Conservation (phyloP, 92 coral and sea anemone species). For the Palythoa grandis region DNA sequence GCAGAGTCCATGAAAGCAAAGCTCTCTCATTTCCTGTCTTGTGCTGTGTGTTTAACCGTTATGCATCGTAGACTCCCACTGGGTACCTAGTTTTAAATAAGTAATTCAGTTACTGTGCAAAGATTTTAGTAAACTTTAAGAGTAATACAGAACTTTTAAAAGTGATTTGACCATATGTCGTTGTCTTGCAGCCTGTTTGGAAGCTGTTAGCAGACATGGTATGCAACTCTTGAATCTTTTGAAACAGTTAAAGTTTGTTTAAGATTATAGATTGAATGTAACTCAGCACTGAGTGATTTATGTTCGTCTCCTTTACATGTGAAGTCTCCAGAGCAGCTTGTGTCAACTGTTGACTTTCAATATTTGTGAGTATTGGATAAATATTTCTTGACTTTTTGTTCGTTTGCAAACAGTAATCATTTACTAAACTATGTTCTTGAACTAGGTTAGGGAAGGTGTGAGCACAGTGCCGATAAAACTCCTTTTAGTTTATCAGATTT, state of each 20-base stretch:
- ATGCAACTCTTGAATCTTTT: neutral
- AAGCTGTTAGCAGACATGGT: conserved; percentile 97
- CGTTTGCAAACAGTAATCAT: too few relatives aligned
- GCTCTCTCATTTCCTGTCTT: too few relatives aligned
- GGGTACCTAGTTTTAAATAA: too few relatives aligned
- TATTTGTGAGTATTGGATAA: conserved; percentile 78
- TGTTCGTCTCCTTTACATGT: neutral
- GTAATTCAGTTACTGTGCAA: too few relatives aligned
- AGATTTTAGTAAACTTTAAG: too few relatives aligned
- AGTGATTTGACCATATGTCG: neutral
- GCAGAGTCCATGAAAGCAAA: too few relatives aligned
- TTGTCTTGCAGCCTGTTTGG: conserved; percentile 87
- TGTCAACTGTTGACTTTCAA: conserved; percentile 92
- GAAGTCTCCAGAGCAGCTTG: conserved; percentile 90
- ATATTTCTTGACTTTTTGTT: neutral
- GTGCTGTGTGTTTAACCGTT: too few relatives aligned
- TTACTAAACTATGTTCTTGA: too few relatives aligned
- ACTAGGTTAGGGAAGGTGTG: too few relatives aligned
- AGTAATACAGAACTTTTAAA: neutral
- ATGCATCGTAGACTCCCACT: too few relatives aligned
- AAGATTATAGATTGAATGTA: neutral
- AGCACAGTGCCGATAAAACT: too few relatives aligned
- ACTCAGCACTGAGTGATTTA: neutral
- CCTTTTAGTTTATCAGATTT: neutral
- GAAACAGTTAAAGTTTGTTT: neutral